These are phyloP conservation scores for Odobenus rosmarus DNA, from an alignment of 2,113 vertebrate genomes.

Conservation along the genomic window DNA sequence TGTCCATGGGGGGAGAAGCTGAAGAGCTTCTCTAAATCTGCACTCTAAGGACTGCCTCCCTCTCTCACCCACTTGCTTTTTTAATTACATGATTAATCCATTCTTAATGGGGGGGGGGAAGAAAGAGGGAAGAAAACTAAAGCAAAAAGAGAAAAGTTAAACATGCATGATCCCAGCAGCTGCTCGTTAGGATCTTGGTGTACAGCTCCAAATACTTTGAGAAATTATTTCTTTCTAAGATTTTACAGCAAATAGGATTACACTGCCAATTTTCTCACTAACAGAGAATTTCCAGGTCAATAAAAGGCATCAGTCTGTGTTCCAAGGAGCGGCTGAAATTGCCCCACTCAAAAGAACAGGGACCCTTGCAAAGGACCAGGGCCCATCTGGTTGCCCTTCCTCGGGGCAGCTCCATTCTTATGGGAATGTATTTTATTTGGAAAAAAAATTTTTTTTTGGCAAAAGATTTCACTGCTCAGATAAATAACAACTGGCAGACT, in stretches of 20 bases:
- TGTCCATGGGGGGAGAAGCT: fast-evolving
- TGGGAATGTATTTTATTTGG: background rate
- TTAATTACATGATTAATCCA: background rate
- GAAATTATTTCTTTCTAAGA: background rate
- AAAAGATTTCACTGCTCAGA: background rate
- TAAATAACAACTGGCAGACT: background rate
- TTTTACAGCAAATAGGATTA: background rate
- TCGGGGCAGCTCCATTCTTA: background rate
- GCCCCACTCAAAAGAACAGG: background rate
- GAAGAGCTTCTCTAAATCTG: background rate
- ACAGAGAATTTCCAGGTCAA: background rate
- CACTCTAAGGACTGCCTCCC: background rate
- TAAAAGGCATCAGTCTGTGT: background rate
- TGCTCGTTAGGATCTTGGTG: fast-evolving
- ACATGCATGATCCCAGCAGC: background rate
- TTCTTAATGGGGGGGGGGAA: background rate
- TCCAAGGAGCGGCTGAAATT: background rate
- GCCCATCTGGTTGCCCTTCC: background rate
- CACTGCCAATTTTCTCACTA: background rate
- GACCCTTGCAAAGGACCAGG: background rate
- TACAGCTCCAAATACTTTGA: background rate
- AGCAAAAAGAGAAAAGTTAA: background rate
- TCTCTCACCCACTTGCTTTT: background rate
- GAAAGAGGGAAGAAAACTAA: background rate
- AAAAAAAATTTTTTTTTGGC: too few relatives aligned